Conservation (phyloP, 2,797 vertebrate species). For the Scyliorhinus canicula region DNA sequence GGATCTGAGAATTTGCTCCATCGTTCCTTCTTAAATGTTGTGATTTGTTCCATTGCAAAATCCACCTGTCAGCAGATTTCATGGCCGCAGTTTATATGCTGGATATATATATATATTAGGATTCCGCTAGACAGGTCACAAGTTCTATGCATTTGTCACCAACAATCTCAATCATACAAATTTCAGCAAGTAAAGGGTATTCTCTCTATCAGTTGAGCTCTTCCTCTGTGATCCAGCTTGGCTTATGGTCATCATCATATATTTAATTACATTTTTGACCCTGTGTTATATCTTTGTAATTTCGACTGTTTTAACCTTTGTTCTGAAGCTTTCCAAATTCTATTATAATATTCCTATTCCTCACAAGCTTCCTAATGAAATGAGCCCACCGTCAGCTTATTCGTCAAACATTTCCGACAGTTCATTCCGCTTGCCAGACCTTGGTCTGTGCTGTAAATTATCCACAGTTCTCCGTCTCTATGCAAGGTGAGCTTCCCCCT, state of each 20-base stretch:
- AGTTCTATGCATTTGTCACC: neutral
- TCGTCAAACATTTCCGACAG: neutral
- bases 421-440: neutral
- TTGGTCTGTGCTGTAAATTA: neutral
- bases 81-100: neutral
- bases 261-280: neutral
- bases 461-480: neutral
- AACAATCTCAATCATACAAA: neutral
- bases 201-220: neutral
- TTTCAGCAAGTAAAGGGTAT: neutral
- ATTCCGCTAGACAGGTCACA: neutral
- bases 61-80: neutral
- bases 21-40: neutral
- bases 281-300: neutral
- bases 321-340: neutral
- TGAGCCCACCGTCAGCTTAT: neutral
- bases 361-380: neutral
- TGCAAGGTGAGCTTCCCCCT: neutral
- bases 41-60: neutral
- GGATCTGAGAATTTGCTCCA: neutral
- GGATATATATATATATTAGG: neutral
- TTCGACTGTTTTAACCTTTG: neutral
- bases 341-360: neutral
- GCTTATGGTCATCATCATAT: neutral
- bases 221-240: neutral